phyloP scores from a whole-genome alignment of 2,113 vertebrate genomes.

The Stegostoma tigrinum region DNA sequence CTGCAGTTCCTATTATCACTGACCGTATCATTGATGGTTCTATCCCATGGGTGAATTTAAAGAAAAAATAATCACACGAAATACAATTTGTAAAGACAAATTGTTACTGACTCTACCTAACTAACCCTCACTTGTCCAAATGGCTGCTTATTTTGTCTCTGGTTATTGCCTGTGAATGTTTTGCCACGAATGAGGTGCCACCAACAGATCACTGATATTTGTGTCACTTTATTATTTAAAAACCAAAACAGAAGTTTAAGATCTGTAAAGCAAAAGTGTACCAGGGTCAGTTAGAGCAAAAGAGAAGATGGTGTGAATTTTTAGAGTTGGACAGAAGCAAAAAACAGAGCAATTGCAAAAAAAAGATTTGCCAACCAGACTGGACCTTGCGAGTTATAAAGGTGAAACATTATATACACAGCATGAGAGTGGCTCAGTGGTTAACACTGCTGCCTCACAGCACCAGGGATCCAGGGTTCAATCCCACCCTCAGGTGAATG shows the following conservation, averaged over 20 bases:
- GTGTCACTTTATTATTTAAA: slow-evolving; percentile 1
- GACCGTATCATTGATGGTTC: neutral
- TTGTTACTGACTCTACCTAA: neutral
- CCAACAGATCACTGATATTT: neutral
- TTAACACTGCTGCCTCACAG: neutral
- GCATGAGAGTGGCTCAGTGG: neutral
- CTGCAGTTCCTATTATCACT: too few relatives aligned
- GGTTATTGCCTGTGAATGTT: neutral
- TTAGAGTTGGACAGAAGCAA: neutral
- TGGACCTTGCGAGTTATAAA: neutral
- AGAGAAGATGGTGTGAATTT: neutral
- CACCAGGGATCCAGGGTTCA: too few relatives aligned
- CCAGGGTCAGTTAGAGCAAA: neutral
- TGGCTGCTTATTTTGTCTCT: neutral
- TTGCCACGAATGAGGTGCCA: neutral
- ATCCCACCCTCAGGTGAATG: too few relatives aligned
- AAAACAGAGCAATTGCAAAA: neutral
- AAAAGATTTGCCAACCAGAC: neutral
- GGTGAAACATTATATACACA: neutral
- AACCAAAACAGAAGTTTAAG: neutral
- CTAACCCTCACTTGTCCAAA: neutral
- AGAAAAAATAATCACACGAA: neutral
- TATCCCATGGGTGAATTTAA: neutral
- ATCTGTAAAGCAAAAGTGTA: neutral
- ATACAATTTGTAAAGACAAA: neutral